Evolutionary conservation across 2,888 invertebrate species (phyloP).

Genomic region (Slavum lentiscoides): DNA sequence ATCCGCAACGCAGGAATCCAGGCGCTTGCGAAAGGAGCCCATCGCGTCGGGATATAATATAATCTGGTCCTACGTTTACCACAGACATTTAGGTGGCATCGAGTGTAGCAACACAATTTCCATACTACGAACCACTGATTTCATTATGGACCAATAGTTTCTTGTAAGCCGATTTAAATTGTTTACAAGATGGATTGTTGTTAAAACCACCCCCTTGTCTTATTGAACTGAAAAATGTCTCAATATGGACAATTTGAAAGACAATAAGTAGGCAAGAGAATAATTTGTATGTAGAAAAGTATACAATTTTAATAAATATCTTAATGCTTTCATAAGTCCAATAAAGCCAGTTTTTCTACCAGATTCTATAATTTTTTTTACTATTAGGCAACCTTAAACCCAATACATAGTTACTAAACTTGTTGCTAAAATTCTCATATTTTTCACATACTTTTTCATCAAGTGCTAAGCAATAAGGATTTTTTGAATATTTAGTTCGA

Average conservation of each 20-base stretch:
- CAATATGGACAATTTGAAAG: not conserved
- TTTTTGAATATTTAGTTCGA: not conserved
- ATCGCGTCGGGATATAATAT: no score
- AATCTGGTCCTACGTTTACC: no score
- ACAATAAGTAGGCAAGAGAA: not conserved
- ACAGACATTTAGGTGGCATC: no score
- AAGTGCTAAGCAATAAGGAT: not conserved
- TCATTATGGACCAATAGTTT: conserved; percentile 7
- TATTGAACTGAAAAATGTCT: conserved; percentile 56
- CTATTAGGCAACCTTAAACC: not conserved
- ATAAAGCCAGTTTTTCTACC: conserved; percentile 2
- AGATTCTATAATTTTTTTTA: not conserved
- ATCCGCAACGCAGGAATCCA: no score
- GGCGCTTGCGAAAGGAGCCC: no score
- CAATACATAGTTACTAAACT: not conserved
- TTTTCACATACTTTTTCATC: not conserved
- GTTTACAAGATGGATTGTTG: not conserved
- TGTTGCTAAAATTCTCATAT: not conserved
- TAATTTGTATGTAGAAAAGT: not conserved
- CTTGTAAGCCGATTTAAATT: not conserved
- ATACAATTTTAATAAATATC: not conserved
- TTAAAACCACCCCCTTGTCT: not conserved
- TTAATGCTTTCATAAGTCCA: no score
- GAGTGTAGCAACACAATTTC: conserved; percentile 18
- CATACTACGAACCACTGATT: not conserved